Base-by-base conservation (phyloP, 1,140 invertebrate species). In the Drosophila mauritiana region DNA sequence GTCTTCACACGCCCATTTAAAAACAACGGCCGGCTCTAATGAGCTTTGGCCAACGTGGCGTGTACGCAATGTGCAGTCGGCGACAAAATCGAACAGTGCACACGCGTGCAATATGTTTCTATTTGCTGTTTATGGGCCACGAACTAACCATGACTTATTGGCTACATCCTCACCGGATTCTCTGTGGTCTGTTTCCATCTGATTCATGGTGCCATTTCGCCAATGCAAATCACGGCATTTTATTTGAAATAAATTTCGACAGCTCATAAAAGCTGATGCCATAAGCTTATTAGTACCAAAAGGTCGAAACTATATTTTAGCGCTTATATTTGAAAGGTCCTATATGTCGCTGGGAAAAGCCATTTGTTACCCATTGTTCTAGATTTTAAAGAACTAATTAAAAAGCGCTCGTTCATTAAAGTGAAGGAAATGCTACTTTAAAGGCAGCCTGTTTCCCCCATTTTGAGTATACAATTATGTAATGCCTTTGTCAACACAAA, bases 111-210 rank as follows among this genome's bases (percentile, higher is more conserved):
- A 69, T 69, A 45, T 31, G 67, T 57, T 70, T 49, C 36, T 69
- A 49, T 70, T 70, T 70, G 64, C 46, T 36, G 15, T 49, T 68
- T 58, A 45, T 48, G 45, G 59, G 59, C 46, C 59, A 65, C 64
- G 42, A 31, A 65, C 31, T 65, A 70, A 70, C 52, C 39, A 52
- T 56, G 67, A 70, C 49, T 70, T 70, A 70, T 70, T 70, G 51
- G 25, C 37, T 27, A 37, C 67, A 40, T 43, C 20, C 64, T 36
- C 51, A 8, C 27, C 15, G 8, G 27, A 20, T 31, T 11, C 12
- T 2, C 34, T 13, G 15, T 25, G 42, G 48, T 17, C 2, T 20
- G 48, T 8, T 0, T 34, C 4, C n/a, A 31, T 15, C 20, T 70
- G 53, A 52, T 65, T 64, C 36, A 64, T 17, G n/a, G 17, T 25